phyloP scores from a whole-genome alignment of 2,797 vertebrate species.

The Cetoscarus ocellatus region DNA sequence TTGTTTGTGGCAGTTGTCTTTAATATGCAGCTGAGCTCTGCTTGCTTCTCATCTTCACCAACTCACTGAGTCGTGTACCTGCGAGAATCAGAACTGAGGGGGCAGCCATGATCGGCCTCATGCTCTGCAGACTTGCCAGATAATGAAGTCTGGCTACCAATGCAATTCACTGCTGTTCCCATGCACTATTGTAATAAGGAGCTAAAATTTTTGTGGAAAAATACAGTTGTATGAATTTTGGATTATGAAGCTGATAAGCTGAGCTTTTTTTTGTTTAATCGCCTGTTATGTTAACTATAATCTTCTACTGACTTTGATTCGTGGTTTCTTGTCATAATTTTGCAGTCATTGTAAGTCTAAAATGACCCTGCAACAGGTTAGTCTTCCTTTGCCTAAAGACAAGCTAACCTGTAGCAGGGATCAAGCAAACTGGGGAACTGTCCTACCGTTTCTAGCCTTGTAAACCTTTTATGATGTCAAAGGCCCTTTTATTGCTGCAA shows the following conservation, averaged over 20 bases:
- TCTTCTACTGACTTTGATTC: too few relatives aligned
- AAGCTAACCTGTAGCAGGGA: too few relatives aligned
- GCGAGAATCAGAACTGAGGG: constrained; percentile 58
- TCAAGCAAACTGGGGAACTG: too few relatives aligned
- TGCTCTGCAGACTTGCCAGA: constrained; percentile 54
- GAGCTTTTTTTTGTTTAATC: too few relatives aligned
- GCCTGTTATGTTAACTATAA: too few relatives aligned
- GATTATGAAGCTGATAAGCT: neutral
- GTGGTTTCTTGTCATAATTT: too few relatives aligned
- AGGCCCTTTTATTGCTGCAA: too few relatives aligned
- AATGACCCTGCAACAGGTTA: too few relatives aligned
- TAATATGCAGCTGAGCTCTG: constrained; percentile 49
- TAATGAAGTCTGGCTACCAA: constrained; percentile 57
- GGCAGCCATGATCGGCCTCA: constrained; percentile 51
- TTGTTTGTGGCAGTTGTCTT: constrained; percentile 55
- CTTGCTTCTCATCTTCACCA: constrained; percentile 37
- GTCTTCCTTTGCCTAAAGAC: too few relatives aligned
- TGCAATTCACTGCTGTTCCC: constrained; percentile 29
- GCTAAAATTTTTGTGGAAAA: constrained; percentile 10
- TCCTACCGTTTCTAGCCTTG: too few relatives aligned
- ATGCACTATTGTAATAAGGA: constrained; percentile 38
- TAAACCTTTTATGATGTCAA: too few relatives aligned
- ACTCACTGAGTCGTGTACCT: constrained; percentile 46
- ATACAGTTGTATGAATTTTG: neutral
- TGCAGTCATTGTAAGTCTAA: too few relatives aligned